Base-by-base conservation (phyloP, 2,797 vertebrate genomes). In the Eutrigla gurnardus region DNA sequence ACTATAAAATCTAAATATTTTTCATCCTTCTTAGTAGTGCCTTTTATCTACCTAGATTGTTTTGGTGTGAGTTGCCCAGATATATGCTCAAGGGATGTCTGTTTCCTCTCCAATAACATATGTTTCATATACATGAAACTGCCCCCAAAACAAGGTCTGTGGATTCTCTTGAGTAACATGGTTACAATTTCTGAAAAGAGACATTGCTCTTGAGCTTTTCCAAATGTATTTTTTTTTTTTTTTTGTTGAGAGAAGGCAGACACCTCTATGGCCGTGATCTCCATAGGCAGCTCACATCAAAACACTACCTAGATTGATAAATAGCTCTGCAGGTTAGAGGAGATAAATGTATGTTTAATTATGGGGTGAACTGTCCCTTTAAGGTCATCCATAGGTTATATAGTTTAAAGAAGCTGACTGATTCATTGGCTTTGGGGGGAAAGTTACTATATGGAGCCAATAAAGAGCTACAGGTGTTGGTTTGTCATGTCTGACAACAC, bases 381-480 rank as follows among this genome's bases (percentile, higher is more conserved):
- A 13, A 70, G 71, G 37, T 54, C 25, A 37, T 13, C 42, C 6
- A 13, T 0, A 42, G 39, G 59, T 68, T 10, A 33, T 45, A 36
- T 47, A 9, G 54, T 13, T 62, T 17, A 39, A 65, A 55, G 17
- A 67, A 35, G 32, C 5, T 15, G 11, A 60, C 7, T 32, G 55
- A 53, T 50, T 74, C 15, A 65, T 36, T 54, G 64, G 32, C 36
- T n/a, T 3, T 37, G 37, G 49, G 47, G 49, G 11, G 12, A 53
- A 37, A 39, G 11, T 45, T 46, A 55, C 5, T 10, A n/a, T 42
- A 13, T 35, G 40, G 15, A 60, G 25, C 3, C 18, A 0, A 4
- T 60, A 43, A 65, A 65, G 9, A 62, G 33, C 35, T 35, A 11
- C 52, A 71, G 75, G 63, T 75, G 52, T 62, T 40, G 17, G 25